Base-by-base conservation (phyloP, 1,140 invertebrate species). In the Drosophila athabasca region DNA sequence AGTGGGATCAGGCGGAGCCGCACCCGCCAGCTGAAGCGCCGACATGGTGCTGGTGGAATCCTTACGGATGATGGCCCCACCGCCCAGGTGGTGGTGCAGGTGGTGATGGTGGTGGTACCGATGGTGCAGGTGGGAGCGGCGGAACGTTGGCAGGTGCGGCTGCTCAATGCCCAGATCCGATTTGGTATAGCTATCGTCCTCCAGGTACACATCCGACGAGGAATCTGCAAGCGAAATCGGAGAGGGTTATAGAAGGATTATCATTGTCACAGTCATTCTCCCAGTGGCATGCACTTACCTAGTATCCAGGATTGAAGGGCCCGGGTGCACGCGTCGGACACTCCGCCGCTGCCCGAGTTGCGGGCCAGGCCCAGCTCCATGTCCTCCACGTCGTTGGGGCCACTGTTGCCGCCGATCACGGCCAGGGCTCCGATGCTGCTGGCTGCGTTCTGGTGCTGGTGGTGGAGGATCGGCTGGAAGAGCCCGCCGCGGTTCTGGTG, bases 1-100 rank as follows among this genome's bases (percentile, higher is more conserved):
- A 9, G 52, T 9, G 9, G 43, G 35, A 13, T 39, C 17, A 13
- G 26, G 57, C 4, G 13, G 58, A 39, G 35, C 54, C 9, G 19
- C 61, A 19, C 51, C 54, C 8, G 93, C 93, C 24, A 94, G 79
- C 66, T 94, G 94, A 68, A 94, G 92, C 0, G 93, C 94, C 0
- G 94, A 94, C 93, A 94, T 94, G 5, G 93, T 94, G 26, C 93
- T 94, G 55, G 92, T 94, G 1, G 93, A 93, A 85, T 94, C 93
- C 69, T 94, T 92, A 68, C 93, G 90, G 90, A 94, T 94, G 9
- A 78, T 84, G 13, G 60, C 35, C 11, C 35, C 52, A 8, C 65
- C 62, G 17, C 73, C 76, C 13, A 83, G 17, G 13, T 79, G 79
- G 49, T 79, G 76, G 8, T 74, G 76, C 43, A 72, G 70, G 26